phyloP scores from a whole-genome alignment of 2,797 vertebrate species.

The Tolypeutes matacus region DNA sequence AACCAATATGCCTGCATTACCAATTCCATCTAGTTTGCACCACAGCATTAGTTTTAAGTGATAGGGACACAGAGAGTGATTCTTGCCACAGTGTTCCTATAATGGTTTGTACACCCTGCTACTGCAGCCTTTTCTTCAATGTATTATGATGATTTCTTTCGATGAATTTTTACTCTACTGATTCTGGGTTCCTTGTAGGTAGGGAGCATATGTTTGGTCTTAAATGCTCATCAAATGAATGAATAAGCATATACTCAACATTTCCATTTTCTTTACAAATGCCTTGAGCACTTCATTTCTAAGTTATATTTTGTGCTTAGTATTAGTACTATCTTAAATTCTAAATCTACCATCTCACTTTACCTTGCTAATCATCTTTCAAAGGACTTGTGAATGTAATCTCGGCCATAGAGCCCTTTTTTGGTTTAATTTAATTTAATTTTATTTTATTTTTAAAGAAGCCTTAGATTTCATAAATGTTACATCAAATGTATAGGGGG shows the following conservation, averaged over 20 bases:
- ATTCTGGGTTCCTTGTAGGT: not conserved
- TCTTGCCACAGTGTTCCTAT: not conserved
- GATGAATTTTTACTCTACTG: not conserved
- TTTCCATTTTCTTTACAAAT: not conserved
- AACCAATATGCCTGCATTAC: not conserved
- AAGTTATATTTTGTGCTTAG: not conserved
- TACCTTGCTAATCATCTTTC: not conserved
- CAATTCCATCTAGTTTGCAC: not conserved
- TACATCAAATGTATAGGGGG: no score
- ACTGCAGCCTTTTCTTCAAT: not conserved
- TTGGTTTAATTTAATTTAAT: not conserved
- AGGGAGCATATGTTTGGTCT: not conserved
- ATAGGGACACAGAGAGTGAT: not conserved
- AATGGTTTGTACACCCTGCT: not conserved
- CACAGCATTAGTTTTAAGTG: not conserved
- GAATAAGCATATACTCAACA: not conserved
- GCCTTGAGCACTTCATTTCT: constrained; percentile 14
- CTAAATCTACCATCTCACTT: not conserved
- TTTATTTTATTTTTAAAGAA: no score
- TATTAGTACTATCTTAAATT: constrained; percentile 11
- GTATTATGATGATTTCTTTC: not conserved
- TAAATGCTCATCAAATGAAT: not conserved
- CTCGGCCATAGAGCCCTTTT: not conserved
- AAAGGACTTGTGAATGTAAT: constrained; percentile 38
- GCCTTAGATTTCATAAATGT: no score